Base-by-base conservation (phyloP, 2,888 invertebrate species). In the Dioctria linearis region DNA sequence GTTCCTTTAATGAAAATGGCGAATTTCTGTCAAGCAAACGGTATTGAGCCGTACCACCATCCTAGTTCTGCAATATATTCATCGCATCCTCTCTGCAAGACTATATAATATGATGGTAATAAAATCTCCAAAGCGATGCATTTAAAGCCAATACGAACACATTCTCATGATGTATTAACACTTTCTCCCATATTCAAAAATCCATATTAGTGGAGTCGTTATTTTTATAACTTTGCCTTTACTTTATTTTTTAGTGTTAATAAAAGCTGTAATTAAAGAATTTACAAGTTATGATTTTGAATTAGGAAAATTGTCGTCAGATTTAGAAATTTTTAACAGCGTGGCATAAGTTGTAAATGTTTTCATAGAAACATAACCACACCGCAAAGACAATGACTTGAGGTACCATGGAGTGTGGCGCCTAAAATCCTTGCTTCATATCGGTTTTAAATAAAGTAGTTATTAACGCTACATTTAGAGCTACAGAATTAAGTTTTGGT, bases 391-490 rank as follows among this genome's bases (percentile, higher is more conserved):
- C 73, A 73, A 73, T 73, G 73, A 59, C 71, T 54, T 37, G 39
- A 61, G 42, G 59, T 25, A 25, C 25, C 25, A 25, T 25, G 25
- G 1, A 75, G 76, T 37, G 49, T 49, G 76, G 76, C 76, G 63
- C 76, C 63, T 76, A 49, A 63, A 76, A 76, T 63, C 76, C 49
- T 76, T 76, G 63, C 49, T 63, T 63, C 76, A 76, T 76, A 63
- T 76, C 37, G 76, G 49, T 76, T 76, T 76, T 76, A 76, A 76
- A 61, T 76, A 76, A 76, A 76, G 59, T 61, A 71, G 69, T 39
- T 51, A 71, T 71, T 63, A 46, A 46, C 43, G 63, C 39, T 49
- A 61, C 76, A 76, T 63, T 63, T 59, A 76, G 61, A 76, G 76
- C 76, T 49, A 76, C 76, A 76, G 63, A 76, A 63, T 76, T 63